These are phyloP conservation scores for Caloenas nicobarica DNA, from an alignment of 2,113 vertebrate species.

Conservation along the genomic window DNA sequence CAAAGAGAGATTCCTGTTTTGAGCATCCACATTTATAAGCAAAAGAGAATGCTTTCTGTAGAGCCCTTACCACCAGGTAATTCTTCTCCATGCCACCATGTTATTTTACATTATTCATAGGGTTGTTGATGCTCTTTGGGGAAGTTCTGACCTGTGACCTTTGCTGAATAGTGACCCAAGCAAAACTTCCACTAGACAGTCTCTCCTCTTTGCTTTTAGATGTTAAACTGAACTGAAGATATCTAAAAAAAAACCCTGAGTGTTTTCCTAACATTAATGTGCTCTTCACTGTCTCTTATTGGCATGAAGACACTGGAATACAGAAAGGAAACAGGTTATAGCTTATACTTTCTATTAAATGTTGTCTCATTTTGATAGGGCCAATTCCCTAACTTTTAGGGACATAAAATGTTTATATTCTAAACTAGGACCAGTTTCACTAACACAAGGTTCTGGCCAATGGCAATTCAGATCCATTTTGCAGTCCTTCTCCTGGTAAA, in stretches of 20 bases:
- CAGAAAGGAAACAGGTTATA: not conserved
- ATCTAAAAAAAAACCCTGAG: not conserved
- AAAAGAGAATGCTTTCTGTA: not conserved
- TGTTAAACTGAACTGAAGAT: not conserved
- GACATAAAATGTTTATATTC: not conserved
- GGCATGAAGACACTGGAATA: not conserved
- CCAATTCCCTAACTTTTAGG: not conserved
- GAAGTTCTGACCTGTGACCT: not conserved
- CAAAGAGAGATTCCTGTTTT: not conserved
- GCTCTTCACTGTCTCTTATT: not conserved
- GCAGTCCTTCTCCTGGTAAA: not conserved
- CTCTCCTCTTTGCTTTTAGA: not conserved
- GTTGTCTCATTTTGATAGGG: not conserved
- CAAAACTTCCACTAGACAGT: not conserved
- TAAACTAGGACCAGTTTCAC: not conserved
- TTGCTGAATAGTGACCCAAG: not conserved
- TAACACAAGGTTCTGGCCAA: not conserved
- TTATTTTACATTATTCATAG: not conserved
- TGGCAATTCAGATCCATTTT: not conserved
- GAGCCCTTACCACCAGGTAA: not conserved
- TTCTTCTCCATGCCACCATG: not conserved
- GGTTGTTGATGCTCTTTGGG: not conserved
- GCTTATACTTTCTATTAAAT: not conserved
- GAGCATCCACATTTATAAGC: not conserved
- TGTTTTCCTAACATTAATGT: not conserved